These are phyloP conservation scores for Junonia oenone DNA, from an alignment of 2,888 invertebrate species.

Conservation along the genomic window DNA sequence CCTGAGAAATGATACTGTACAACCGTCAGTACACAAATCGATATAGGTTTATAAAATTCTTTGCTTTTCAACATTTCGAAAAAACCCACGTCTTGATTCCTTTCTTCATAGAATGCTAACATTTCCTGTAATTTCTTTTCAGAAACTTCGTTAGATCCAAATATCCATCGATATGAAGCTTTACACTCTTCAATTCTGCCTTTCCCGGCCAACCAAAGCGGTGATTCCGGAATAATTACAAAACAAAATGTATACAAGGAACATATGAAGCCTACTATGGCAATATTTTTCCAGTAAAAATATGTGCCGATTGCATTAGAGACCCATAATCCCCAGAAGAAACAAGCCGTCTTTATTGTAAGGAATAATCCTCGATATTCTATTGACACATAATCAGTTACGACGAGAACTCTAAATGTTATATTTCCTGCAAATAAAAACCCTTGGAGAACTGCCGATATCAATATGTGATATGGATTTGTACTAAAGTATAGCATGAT, in stretches of 20 bases:
- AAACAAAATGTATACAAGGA: conserved; percentile 14
- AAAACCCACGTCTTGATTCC: background rate
- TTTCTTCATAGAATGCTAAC: conserved; percentile 23
- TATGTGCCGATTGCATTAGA: conserved; percentile 40
- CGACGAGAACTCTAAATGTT: conserved; percentile 33
- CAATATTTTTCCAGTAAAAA: conserved; percentile 37
- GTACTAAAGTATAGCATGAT: conserved; percentile 33
- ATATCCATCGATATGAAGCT: conserved; percentile 43
- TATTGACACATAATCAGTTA: conserved; percentile 37
- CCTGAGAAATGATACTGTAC: conserved; percentile 48
- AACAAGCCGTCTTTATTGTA: conserved; percentile 37
- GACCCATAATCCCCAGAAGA: conserved; percentile 40
- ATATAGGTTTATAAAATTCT: conserved; percentile 44
- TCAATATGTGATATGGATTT: conserved; percentile 34
- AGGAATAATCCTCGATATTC: conserved; percentile 37
- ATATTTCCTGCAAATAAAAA: conserved; percentile 33
- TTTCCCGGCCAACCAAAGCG: conserved; percentile 49
- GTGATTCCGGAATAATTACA: conserved; percentile 29
- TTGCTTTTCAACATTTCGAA: conserved; percentile 34
- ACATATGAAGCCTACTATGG: conserved; percentile 28
- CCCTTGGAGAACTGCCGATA: conserved; percentile 38
- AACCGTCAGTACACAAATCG: conserved; percentile 39
- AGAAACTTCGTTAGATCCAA: conserved; percentile 39
- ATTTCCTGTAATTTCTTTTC: conserved; percentile 41
- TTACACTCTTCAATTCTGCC: conserved; percentile 45